Conservation (phyloP, 35 echinoderm and acorn worm species). For the Lytechinus pictus region DNA sequence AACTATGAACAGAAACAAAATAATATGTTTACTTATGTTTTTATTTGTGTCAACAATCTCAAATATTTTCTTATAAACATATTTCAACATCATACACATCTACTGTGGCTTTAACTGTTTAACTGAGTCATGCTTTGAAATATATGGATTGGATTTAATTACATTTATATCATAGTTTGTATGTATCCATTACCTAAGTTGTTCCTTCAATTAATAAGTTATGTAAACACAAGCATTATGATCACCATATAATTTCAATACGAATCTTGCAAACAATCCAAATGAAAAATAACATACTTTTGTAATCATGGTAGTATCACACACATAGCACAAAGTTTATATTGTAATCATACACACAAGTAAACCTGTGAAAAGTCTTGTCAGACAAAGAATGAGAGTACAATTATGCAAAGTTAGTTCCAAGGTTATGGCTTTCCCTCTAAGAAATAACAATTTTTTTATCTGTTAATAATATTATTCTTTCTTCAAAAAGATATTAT, state of each 20-base stretch:
- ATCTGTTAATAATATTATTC: no score
- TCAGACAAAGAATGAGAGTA: no score
- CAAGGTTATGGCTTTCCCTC: no score
- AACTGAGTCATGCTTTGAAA: background rate
- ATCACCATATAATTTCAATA: background rate
- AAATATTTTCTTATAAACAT: background rate
- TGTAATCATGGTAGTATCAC: background rate
- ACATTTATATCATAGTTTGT: background rate
- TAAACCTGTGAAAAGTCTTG: no score
- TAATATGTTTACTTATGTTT: background rate
- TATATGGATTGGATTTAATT: background rate
- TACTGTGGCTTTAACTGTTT: background rate
- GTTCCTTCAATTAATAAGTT: background rate
- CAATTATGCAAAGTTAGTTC: no score
- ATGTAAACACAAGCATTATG: background rate
- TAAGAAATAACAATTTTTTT: no score
- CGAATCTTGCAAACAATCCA: background rate
- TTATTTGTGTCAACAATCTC: background rate
- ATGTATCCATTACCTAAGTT: background rate
- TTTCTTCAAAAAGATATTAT: no score
- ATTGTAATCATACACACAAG: no score
- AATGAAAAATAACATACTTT: background rate
- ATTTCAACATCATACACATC: background rate
- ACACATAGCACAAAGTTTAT: background rate
- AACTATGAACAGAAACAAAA: background rate